Evolutionary conservation across 2,888 invertebrate genomes (phyloP).

Genomic region (Pyrrhia umbra): DNA sequence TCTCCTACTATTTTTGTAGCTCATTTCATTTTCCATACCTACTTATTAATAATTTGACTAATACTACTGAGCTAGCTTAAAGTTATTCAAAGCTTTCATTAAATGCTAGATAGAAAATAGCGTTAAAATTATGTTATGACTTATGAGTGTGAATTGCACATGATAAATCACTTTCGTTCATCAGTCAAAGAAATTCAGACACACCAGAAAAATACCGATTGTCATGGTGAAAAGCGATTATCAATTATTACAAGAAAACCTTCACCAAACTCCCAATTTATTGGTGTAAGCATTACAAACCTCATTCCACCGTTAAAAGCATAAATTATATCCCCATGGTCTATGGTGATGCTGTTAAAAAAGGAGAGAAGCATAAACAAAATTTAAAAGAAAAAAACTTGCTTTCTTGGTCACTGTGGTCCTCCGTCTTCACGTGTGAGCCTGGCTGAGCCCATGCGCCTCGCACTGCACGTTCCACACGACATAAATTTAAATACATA

Average conservation of each 20-base stretch:
- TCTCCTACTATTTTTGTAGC: no score
- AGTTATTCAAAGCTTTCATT: not conserved
- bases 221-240: no score
- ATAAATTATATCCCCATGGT: not conserved
- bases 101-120: not conserved
- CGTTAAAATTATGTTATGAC: not conserved
- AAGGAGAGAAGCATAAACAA: constrained; percentile 44
- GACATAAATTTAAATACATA: constrained; percentile 68
- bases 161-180: no score
- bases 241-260: constrained; percentile 3
- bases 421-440: constrained; percentile 74
- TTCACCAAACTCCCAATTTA: constrained; percentile 19
- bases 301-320: constrained; percentile 10
- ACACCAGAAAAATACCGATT: no score
- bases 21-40: no score
- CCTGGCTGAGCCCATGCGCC: constrained; percentile 68
- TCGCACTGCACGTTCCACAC: constrained; percentile 73
- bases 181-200: no score
- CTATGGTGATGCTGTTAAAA: constrained; percentile 21
- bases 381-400: constrained; percentile 74
- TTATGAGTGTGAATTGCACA: not conserved
- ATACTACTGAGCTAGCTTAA: not conserved
- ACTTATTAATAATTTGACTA: no score
- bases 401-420: constrained; percentile 83
- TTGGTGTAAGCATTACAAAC: constrained; percentile 6